These are phyloP conservation scores for Cryptoprocta ferox DNA, from an alignment of 2,797 vertebrate genomes.

Conservation along the genomic window DNA sequence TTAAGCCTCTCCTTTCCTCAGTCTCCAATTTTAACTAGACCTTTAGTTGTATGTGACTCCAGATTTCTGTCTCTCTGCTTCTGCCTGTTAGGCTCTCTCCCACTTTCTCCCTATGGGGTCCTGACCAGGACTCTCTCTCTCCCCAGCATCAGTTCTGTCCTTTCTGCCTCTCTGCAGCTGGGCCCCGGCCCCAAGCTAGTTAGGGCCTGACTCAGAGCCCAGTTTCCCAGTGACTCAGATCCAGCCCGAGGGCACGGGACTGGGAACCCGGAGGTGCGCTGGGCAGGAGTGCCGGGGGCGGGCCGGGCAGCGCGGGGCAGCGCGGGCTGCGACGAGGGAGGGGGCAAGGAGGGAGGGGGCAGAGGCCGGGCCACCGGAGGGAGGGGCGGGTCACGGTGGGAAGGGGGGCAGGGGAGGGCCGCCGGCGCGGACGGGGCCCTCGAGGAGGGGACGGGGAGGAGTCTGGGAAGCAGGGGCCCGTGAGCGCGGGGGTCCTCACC, in stretches of 20 bases:
- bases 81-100: not conserved
- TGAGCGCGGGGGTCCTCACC: constrained; percentile 74
- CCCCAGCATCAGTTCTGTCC: not conserved
- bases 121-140: not conserved
- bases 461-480: constrained; percentile 40
- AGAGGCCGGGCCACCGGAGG: not conserved
- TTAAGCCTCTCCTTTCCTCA: not conserved
- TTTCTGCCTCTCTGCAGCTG: not conserved
- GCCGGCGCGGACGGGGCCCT: not conserved
- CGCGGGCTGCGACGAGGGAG: not conserved
- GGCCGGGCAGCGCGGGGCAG: not conserved
- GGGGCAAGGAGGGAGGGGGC: constrained; percentile 38
- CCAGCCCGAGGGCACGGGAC: constrained; percentile 47
- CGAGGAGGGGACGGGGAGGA: constrained; percentile 61
- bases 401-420: not conserved
- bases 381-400: not conserved
- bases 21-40: not conserved
- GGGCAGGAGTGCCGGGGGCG: not conserved
- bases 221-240: constrained; percentile 64
- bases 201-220: constrained; percentile 20
- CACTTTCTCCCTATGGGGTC: not conserved
- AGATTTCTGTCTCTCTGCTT: not conserved
- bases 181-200: not conserved
- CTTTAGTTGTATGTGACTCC: not conserved
- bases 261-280: not conserved